Evolutionary conservation across 1,140 invertebrate genomes (phyloP), one percentile per base, ranked within the genome.

Genomic region (Euglossa dilemma): DNA sequence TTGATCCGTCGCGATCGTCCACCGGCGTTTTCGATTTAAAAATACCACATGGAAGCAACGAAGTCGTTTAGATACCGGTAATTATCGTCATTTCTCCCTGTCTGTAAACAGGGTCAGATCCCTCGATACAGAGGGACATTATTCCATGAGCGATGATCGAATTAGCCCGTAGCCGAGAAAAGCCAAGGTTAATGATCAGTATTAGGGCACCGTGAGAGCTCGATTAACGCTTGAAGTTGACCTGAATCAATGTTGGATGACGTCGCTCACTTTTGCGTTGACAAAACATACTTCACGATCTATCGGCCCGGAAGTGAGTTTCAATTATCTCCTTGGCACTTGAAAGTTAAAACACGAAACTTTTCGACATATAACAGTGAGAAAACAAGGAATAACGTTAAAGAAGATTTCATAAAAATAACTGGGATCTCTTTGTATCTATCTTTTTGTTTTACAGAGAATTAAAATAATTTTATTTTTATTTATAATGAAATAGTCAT

Each of bases 161-260:
- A 80, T 88, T 88, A 88, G 47, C 43, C 76, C 50, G 61, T 77
- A 79, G 57, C 52, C 50, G 82, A 84, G 85, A 66, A 64, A 67
- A 84, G 77, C 52, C 87, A 88, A 88, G 87, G 87, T 87, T 88
- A 87, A 87, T 84, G 72, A 75, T 57, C 70, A 23, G 52, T 70
- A 66, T 83, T 80, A 79, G 75, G 54, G 84, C 75, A 59, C 36
- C 36, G 70, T n/a, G 73, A 50, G 69, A 78, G 72, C 57, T 85
- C 57, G 87, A 87, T 85, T 81, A 84, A 81, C 45, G 47, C 6
- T 78, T 28, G 18, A 61, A 23, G 18, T 45, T 43, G 23, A 67
- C 50, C 47, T 14, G 14, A n/a, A 50, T 74, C 36, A 25, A 50
- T 61, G 16, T 20, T 59, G 45, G 3, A 50, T 45, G 45, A 6